These are phyloP conservation scores for Drosophila ambigua DNA, from an alignment of 1,140 invertebrate species.

Conservation along the genomic window DNA sequence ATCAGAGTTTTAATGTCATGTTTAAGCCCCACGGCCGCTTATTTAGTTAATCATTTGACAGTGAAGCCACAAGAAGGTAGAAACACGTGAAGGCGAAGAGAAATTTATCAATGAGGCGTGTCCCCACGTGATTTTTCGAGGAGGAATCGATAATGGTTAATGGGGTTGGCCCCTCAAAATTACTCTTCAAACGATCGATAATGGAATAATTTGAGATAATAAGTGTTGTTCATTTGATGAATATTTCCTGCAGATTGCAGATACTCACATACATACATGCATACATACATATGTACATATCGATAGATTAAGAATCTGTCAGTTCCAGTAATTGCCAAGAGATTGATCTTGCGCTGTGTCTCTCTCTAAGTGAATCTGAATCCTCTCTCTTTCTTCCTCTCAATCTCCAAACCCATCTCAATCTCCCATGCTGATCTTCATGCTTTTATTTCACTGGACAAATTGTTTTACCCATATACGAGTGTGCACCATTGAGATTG, in stretches of 20 bases:
- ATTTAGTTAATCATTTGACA: slow-evolving; percentile 65
- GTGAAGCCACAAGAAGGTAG: not conserved
- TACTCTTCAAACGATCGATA: slow-evolving; percentile 24
- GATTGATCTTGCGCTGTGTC: too few species aligned
- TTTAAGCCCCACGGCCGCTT: slow-evolving; percentile 36
- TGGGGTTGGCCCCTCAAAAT: slow-evolving; percentile 15
- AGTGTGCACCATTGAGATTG: slow-evolving; percentile 14
- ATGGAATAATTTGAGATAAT: slow-evolving; percentile 21
- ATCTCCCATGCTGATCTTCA: slow-evolving; percentile 23
- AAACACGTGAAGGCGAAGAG: slow-evolving; percentile 23
- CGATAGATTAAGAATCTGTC: too few species aligned
- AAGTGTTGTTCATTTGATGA: slow-evolving; percentile 6
- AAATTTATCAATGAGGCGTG: slow-evolving; percentile 34
- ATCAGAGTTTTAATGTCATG: slow-evolving; percentile 45
- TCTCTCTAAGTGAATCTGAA: too few species aligned
- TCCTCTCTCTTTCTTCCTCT: not conserved
- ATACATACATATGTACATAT: too few species aligned
- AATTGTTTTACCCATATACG: slow-evolving; percentile 50
- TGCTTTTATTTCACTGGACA: slow-evolving; percentile 45
- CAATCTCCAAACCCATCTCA: slow-evolving; percentile 20
- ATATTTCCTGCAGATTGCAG: too few species aligned
- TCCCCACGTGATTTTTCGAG: not conserved
- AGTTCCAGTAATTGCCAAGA: too few species aligned
- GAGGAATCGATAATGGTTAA: not conserved
- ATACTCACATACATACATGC: too few species aligned